A percentile compares a stretch with the other conserved stretches of the same genome.
These are phyloP conservation scores for Diabrotica undecimpunctata DNA, from an alignment of 1,140 invertebrate genomes.

Conservation along the genomic window DNA sequence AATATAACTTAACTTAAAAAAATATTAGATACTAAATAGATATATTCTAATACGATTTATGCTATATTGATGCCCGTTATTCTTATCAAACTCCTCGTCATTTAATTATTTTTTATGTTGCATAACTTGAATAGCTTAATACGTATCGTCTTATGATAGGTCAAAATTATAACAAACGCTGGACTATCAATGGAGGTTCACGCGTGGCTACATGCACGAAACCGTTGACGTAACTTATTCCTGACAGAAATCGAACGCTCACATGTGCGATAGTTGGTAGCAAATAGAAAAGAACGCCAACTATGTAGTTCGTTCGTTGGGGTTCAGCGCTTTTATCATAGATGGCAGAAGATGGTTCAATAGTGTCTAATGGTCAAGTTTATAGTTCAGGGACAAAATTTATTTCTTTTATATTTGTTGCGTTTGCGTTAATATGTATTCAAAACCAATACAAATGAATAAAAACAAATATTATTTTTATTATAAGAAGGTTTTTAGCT, in stretches of 20 bases:
- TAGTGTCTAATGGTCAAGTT: slow-evolving; percentile 3
- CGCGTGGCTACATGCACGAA: too few relatives aligned
- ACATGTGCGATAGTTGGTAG: background rate
- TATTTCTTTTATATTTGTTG: background rate
- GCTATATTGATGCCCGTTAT: too few relatives aligned
- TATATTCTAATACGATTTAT: too few relatives aligned
- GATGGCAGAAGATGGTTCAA: background rate
- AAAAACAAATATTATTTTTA: background rate
- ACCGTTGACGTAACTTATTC: too few relatives aligned
- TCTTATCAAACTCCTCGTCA: too few relatives aligned
- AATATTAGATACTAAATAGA: too few relatives aligned
- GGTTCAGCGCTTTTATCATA: background rate
- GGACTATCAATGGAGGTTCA: too few relatives aligned
- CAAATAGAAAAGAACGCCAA: slow-evolving; percentile 1
- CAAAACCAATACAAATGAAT: background rate
- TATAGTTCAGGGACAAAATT: background rate
- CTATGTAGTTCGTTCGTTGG: background rate
- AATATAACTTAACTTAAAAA: too few relatives aligned
- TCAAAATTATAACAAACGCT: too few relatives aligned
- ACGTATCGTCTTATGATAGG: too few relatives aligned
- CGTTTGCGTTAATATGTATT: background rate
- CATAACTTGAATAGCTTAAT: too few relatives aligned
- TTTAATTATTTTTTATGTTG: too few relatives aligned
- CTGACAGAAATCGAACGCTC: background rate
- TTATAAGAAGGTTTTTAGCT: background rate